These are phyloP conservation scores for Oplegnathus fasciatus DNA, from an alignment of 2,113 vertebrate genomes.

Conservation along the genomic window DNA sequence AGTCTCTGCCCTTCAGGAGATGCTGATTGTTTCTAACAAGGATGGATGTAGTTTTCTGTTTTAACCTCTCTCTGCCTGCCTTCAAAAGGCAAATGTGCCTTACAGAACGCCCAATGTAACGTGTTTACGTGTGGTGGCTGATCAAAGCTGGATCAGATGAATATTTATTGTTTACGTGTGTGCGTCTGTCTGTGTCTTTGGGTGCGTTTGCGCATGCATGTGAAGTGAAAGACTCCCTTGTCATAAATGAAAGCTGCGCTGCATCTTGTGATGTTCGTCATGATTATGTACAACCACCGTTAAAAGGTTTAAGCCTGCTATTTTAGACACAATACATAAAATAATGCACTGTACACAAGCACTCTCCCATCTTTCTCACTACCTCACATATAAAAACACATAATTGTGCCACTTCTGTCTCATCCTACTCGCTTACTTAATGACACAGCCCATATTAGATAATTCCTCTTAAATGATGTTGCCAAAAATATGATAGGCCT, in stretches of 20 bases:
- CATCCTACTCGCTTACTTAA: slow-evolving; percentile 49
- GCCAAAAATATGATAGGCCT: slow-evolving; percentile 66
- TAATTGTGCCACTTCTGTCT: slow-evolving; percentile 30
- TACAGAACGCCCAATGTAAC: not conserved
- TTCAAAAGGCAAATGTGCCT: slow-evolving; percentile 9
- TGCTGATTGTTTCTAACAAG: slow-evolving; percentile 32
- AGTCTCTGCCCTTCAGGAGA: slow-evolving; percentile 27
- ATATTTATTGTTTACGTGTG: slow-evolving; percentile 28
- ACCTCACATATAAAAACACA: slow-evolving; percentile 18
- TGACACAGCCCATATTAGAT: slow-evolving; percentile 54
- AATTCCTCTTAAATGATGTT: slow-evolving; percentile 66
- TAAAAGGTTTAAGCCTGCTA: slow-evolving; percentile 27
- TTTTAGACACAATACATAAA: slow-evolving; percentile 28
- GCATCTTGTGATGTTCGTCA: slow-evolving; percentile 25
- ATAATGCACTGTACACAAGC: not conserved
- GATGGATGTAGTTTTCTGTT: slow-evolving; percentile 29
- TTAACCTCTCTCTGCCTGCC: slow-evolving; percentile 16
- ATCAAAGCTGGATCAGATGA: slow-evolving; percentile 48
- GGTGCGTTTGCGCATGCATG: not conserved
- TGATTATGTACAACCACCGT: slow-evolving; percentile 19
- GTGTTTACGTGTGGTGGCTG: slow-evolving; percentile 4
- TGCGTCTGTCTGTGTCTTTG: not conserved
- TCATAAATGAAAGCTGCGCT: slow-evolving; percentile 27
- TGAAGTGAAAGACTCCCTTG: not conserved
- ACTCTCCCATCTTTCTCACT: not conserved